These are phyloP conservation scores for Hydrozoanthus gracilis DNA, from an alignment of 92 coral and sea anemone species.

Conservation along the genomic window DNA sequence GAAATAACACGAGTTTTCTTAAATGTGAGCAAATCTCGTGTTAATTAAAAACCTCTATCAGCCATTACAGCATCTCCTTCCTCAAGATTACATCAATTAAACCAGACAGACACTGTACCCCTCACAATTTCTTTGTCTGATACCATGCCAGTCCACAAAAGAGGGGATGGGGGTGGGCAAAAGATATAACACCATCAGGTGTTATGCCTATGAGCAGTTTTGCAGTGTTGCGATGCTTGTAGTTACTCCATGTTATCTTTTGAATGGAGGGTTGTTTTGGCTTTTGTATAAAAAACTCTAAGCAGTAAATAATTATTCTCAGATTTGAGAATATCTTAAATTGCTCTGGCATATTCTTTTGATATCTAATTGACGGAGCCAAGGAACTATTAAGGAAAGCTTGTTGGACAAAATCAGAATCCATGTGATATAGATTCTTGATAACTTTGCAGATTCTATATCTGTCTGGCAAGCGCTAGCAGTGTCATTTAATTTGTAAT, in stretches of 20 bases:
- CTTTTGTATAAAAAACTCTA: conserved; percentile 64
- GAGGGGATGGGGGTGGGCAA: conserved; percentile 57
- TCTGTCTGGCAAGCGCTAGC: neutral
- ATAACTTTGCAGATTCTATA: neutral
- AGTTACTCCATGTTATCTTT: conserved; percentile 74
- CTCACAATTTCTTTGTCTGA: conserved; percentile 73
- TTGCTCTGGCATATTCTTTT: neutral
- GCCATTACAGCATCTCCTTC: conserved; percentile 79
- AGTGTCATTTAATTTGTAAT: neutral
- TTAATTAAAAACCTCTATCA: conserved; percentile 62
- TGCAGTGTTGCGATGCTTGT: conserved; percentile 68
- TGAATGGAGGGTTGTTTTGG: conserved; percentile 58
- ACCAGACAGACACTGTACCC: conserved; percentile 64
- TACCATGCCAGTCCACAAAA: conserved; percentile 68
- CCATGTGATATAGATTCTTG: neutral
- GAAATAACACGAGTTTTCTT: conserved; percentile 66
- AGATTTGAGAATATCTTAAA: conserved; percentile 42
- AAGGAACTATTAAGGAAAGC: neutral
- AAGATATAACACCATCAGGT: conserved; percentile 73
- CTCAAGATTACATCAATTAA: conserved; percentile 59
- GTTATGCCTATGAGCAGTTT: conserved; percentile 72
- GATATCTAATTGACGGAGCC: neutral
- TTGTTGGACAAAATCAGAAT: neutral
- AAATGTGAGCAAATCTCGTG: conserved; percentile 63
- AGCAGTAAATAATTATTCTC: conserved; percentile 66